Conservation (phyloP, 1,140 invertebrate species). For the Heliconius melpomene region DNA sequence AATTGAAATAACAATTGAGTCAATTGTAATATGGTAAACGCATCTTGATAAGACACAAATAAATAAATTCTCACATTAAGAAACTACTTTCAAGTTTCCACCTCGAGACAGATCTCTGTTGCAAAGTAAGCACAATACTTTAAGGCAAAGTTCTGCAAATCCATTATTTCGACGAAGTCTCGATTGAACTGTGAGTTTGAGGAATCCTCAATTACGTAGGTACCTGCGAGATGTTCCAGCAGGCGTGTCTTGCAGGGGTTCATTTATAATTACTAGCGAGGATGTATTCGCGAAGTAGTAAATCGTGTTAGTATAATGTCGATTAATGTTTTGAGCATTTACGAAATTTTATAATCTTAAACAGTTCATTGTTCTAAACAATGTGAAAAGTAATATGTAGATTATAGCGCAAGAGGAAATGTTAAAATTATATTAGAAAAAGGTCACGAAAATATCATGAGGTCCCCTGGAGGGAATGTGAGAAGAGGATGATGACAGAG, state of each 20-base stretch:
- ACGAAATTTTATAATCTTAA: too few species aligned
- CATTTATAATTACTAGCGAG: not conserved
- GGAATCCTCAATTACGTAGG: not conserved
- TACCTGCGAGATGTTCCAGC: not conserved
- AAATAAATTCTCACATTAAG: not conserved
- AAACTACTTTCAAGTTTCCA: not conserved
- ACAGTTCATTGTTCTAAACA: too few species aligned
- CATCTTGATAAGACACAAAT: not conserved
- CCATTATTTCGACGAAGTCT: not conserved
- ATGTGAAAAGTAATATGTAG: too few species aligned
- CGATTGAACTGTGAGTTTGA: constrained; percentile 1
- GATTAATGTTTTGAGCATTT: too few species aligned
- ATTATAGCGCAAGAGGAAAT: too few species aligned
- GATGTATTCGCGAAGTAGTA: not conserved
- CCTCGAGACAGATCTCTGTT: not conserved
- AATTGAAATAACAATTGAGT: too few species aligned
- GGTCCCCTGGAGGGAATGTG: too few species aligned
- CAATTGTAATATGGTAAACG: not conserved
- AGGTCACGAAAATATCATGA: too few species aligned
- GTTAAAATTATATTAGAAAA: too few species aligned
- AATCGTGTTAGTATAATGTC: not conserved
- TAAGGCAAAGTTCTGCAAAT: not conserved
- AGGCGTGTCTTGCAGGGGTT: not conserved
- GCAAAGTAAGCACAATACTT: not conserved
- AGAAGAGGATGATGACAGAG: too few species aligned